Conservation (phyloP, 1,140 invertebrate species). For the Asbolus verrucosus region DNA sequence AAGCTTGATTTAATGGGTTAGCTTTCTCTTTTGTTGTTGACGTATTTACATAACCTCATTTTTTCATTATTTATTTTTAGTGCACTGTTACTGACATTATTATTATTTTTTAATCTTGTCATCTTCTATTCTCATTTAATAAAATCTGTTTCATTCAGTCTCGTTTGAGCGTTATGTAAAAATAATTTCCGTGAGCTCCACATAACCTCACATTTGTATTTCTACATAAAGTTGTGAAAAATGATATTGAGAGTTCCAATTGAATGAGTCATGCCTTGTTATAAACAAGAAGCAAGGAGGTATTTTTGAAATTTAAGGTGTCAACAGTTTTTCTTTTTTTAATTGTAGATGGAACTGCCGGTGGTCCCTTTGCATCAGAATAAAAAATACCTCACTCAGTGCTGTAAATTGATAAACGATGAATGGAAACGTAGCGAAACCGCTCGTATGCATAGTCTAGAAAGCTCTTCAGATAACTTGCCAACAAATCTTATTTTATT, state of each 20-base stretch:
- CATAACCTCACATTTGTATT: not conserved
- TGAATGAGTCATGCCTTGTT: not conserved
- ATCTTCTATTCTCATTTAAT: no score
- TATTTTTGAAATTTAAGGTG: not conserved
- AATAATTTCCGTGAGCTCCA: no score
- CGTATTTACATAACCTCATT: no score
- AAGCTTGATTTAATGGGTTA: no score
- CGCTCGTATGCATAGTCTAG: conserved; percentile 77
- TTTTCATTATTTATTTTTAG: no score
- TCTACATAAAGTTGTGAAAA: not conserved
- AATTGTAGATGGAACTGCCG: conserved; percentile 45
- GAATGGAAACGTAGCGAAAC: conserved; percentile 85
- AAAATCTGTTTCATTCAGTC: no score
- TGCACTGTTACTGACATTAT: no score
- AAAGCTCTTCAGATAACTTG: conserved; percentile 76
- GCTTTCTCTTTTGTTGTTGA: no score
- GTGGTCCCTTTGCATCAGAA: conserved; percentile 77
- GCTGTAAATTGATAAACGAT: conserved; percentile 80
- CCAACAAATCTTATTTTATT: conserved; percentile 79
- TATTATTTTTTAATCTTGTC: no score
- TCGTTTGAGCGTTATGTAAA: no score
- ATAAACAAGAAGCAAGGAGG: not conserved
- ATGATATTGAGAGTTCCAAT: not conserved
- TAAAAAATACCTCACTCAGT: conserved; percentile 75
- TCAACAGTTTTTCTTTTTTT: not conserved